Conservation (phyloP, 2,797 vertebrate genomes). For the Gadopsis marmoratus region DNA sequence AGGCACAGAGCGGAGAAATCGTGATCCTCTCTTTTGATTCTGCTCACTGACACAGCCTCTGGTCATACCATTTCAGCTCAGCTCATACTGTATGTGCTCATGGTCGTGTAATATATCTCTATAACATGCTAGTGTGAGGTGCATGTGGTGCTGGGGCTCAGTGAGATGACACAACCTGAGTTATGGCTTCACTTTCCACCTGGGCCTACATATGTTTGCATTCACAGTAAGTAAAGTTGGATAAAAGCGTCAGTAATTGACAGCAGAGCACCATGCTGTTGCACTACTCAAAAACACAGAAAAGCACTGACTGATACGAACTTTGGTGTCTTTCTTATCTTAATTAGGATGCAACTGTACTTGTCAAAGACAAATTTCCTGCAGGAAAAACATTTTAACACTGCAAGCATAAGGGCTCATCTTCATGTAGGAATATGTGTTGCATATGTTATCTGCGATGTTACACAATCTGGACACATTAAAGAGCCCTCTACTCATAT, state of each 20-base stretch:
- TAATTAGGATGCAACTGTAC: conserved; percentile 45
- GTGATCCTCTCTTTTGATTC: conserved; percentile 59
- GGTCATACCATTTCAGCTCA: conserved; percentile 14
- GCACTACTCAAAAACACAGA: conserved; percentile 12
- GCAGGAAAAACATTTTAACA: conserved; percentile 26
- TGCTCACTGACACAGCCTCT: conserved; percentile 40
- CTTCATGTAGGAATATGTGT: conserved; percentile 28
- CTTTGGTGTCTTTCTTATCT: conserved; percentile 21
- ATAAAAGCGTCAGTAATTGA: conserved; percentile 34
- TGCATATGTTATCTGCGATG: conserved; percentile 57
- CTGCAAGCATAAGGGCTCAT: conserved; percentile 42
- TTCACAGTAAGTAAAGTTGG: conserved; percentile 36
- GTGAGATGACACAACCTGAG: conserved; percentile 42
- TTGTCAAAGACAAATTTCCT: conserved; percentile 38
- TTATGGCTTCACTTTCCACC: conserved; percentile 49
- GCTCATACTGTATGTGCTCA: conserved; percentile 42
- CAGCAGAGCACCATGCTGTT: conserved; percentile 15
- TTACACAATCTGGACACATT: conserved; percentile 41
- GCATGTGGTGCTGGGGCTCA: conserved; percentile 12
- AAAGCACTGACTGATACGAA: conserved; percentile 23
- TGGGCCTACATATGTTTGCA: conserved; percentile 40
- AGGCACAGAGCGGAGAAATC: conserved; percentile 26
- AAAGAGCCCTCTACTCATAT: conserved; percentile 17
- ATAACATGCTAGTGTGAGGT: conserved; percentile 29
- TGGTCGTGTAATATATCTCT: conserved; percentile 40